These are phyloP conservation scores for Okapia johnstoni DNA, from an alignment of 2,113 vertebrate species.

Conservation along the genomic window DNA sequence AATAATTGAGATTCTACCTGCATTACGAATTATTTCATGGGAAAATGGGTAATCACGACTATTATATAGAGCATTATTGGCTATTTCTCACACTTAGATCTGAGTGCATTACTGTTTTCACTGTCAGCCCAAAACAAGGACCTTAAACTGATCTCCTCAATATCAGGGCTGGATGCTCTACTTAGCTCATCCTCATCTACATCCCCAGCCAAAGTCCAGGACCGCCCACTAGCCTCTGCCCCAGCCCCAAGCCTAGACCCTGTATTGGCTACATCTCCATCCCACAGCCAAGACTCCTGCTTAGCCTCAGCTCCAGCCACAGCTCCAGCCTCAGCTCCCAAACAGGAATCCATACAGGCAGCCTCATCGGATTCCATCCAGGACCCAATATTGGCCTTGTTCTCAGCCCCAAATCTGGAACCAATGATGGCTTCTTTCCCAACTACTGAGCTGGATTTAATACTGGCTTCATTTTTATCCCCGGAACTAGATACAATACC, in stretches of 20 bases:
- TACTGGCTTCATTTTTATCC: conserved; percentile 7
- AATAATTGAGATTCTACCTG: conserved; percentile 68
- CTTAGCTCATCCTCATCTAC: conserved; percentile 54
- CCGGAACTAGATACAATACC: background rate
- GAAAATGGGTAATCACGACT: conserved; percentile 58
- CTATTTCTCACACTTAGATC: conserved; percentile 52
- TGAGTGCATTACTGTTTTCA: conserved; percentile 38
- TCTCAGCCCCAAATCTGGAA: conserved; percentile 16
- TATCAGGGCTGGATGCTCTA: conserved; percentile 63
- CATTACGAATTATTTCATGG: conserved; percentile 57
- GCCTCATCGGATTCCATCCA: conserved; percentile 35
- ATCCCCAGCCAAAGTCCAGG: conserved; percentile 28
- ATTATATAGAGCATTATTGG: conserved; percentile 65
- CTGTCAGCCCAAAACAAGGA: conserved; percentile 68
- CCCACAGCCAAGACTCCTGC: conserved; percentile 38
- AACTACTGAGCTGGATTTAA: conserved; percentile 5
- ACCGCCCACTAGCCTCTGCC: background rate
- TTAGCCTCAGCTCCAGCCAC: background rate
- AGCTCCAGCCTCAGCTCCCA: background rate
- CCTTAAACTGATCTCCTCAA: conserved; percentile 70
- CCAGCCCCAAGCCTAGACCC: background rate
- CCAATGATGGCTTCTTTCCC: background rate
- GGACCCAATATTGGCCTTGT: background rate
- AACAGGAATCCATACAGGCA: background rate
- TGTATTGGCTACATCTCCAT: background rate